Base-by-base conservation (phyloP, 2,888 invertebrate genomes). In the Baccha elongata region DNA sequence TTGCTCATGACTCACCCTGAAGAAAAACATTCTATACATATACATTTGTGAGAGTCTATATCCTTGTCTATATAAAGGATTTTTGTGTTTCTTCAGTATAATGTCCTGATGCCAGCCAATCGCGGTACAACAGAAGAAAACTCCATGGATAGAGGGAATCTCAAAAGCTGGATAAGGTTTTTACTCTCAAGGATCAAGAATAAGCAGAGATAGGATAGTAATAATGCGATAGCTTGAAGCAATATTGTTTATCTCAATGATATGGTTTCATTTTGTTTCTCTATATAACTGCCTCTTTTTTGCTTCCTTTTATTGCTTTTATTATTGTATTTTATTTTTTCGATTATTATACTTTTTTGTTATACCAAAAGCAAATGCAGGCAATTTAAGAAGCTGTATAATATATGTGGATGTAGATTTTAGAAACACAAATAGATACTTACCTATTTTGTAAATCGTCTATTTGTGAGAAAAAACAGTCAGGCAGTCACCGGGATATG, bases 181-280 rank as follows among this genome's bases (percentile, higher is more conserved):
- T 3, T 29, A n/a, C 19, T 35, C 29, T 50, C 32, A 52, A 21
- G 60, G 37, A 62, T 68, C 52, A 62, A 46, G 58, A 60, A 19
- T 19, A 60, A 60, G 23, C 46, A 72, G 13, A 48, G 67, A 83
- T 76, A 67, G 55, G 68, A 73, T 78, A 83, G 76, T 78, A 72
- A 78, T 83, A 83, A 67, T 78, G 68, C 78, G 50, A 73, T 83
- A 55, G 72, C 83, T 83, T 68, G 8, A 11, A 53, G 78, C 83
- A 73, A 73, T 73, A 83, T 83, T 83, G 83, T 64, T 78, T 83
- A 83, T 73, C 83, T 83, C 46, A 58, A 78, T 78, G 72, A 83
- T 83, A 83, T 83, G 72, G 72, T 73, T 78, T 67, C 64, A 53
- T 74, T 68, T 62, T 62, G 53, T 53, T 26, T 37, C 46, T 71